A percentile compares a stretch with the other conserved stretches of the same genome.
Evolutionary conservation across 2,797 vertebrate species (phyloP).

Genomic region (Sebastiscus tertius): DNA sequence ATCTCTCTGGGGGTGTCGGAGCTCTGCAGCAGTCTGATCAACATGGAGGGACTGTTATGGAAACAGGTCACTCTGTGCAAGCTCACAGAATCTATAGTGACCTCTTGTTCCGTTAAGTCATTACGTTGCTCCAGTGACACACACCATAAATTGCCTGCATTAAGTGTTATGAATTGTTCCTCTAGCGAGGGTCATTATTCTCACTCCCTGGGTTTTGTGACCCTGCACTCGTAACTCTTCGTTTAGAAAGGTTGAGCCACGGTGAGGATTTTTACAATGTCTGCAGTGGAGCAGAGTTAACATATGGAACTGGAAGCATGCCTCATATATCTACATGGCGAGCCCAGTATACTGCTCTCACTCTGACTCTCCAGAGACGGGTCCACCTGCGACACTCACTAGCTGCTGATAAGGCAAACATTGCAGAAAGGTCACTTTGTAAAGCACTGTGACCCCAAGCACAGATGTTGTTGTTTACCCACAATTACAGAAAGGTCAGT

Average conservation of each 20-base stretch:
- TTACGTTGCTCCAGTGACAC: slow-evolving; percentile 55
- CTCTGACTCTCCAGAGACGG: slow-evolving; percentile 20
- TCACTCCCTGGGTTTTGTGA: slow-evolving; percentile 40
- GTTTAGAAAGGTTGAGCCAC: slow-evolving; percentile 21
- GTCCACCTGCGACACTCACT: slow-evolving; percentile 21
- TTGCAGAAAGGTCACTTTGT: slow-evolving; percentile 53
- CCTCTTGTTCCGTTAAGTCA: slow-evolving; percentile 44
- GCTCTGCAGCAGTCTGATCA: slow-evolving; percentile 28
- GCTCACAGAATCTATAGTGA: slow-evolving; percentile 37
- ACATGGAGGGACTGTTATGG: slow-evolving; percentile 39
- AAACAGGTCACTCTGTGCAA: slow-evolving; percentile 44
- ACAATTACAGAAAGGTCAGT: slow-evolving; percentile 46
- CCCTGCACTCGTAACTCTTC: slow-evolving; percentile 46
- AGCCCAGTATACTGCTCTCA: background rate
- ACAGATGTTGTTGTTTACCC: slow-evolving; percentile 76
- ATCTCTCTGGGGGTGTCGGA: slow-evolving; percentile 10
- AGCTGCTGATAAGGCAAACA: slow-evolving; percentile 60
- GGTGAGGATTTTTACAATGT: slow-evolving; percentile 38
- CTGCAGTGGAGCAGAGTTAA: slow-evolving; percentile 41
- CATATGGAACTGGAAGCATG: slow-evolving; percentile 39
- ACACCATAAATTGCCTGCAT: slow-evolving; percentile 60
- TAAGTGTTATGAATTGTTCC: slow-evolving; percentile 62
- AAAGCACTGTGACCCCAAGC: slow-evolving; percentile 39
- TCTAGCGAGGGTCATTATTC: slow-evolving; percentile 56
- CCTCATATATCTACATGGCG: slow-evolving; percentile 20